phyloP scores from a whole-genome alignment of 1,140 invertebrate genomes.

The Papilio dardanus region DNA sequence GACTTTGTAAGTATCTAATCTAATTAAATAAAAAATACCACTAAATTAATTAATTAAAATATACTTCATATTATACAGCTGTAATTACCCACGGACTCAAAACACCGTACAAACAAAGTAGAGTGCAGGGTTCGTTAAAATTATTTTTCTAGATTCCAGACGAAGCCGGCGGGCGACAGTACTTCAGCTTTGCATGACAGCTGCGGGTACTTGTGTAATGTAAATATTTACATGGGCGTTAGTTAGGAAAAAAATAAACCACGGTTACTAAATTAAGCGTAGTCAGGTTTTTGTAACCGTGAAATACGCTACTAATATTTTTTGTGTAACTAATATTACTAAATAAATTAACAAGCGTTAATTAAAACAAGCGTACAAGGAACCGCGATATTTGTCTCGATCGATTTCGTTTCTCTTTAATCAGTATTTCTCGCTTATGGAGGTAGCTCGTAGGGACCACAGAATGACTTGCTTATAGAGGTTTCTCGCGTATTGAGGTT shows the following conservation, averaged over 20 bases:
- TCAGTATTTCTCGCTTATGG: no score
- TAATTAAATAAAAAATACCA: neutral
- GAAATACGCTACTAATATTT: no score
- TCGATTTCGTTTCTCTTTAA: no score
- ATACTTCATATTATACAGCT: neutral
- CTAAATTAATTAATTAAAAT: neutral
- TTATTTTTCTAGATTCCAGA: neutral
- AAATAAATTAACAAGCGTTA: no score
- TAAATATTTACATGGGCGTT: neutral
- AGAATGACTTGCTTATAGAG: no score
- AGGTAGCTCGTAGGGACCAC: no score
- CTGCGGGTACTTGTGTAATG: neutral
- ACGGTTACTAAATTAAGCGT: no score
- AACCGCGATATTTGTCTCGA: no score
- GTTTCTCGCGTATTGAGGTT: no score
- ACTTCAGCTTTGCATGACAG: neutral
- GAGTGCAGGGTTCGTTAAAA: slow-evolving; percentile 8
- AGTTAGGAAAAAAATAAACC: neutral
- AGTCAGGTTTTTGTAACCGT: no score
- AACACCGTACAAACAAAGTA: slow-evolving; percentile 1
- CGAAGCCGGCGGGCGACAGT: neutral
- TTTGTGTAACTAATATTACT: no score
- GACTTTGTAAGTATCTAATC: neutral
- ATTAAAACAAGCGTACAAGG: no score
- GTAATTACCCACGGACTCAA: neutral